Evolutionary conservation across 2,797 vertebrate genomes (phyloP), one percentile per base, ranked within the genome.

Genomic region (Todus mexicanus): DNA sequence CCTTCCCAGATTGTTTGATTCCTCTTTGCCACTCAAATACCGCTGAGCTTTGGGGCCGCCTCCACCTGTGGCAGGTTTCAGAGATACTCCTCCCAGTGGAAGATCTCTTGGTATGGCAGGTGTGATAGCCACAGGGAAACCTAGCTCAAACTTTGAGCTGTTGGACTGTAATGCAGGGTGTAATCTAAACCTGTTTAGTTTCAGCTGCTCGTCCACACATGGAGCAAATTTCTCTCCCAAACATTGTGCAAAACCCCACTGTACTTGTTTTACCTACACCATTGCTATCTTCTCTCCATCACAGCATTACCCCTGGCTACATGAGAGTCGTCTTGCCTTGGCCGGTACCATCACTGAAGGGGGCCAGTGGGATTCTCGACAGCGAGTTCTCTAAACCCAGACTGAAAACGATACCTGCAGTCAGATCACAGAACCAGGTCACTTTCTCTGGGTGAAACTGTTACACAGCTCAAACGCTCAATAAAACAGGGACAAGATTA

Each of bases 361-460:
- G 8, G 20, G 7, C 11, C 4, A 27, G n/a, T 1, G 15, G 22
- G 23, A 38, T 29, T 25, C 35, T n/a, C 1, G 0, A 9, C 3
- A 1, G 29, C 50, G 2, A 10, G 20, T 17, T 47, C 40, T 29
- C 53, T 12, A 25, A 38, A 42, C 42, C 54, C 15, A 7, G 17
- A 3, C 43, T 3, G 56, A 20, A 31, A 47, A 8, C 0, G 42
- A 40, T 9, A 61, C 63, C 42, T 7, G 7, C 33, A 50, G n/a
- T 16, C 40, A 35, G 27, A 6, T 17, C 23, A 60, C 43, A 64
- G 59, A 79, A 23, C n/a, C 43, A 8, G 18, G 22, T 38, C 66
- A 0, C 65, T 51, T 77, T 25, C 40, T 57, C 23, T 1, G 1
- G 7, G 9, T 26, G 63, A 40, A 68, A 64, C 38, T 18, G 25